Conservation (phyloP, 2,797 vertebrate species). For the Synanceia verrucosa region DNA sequence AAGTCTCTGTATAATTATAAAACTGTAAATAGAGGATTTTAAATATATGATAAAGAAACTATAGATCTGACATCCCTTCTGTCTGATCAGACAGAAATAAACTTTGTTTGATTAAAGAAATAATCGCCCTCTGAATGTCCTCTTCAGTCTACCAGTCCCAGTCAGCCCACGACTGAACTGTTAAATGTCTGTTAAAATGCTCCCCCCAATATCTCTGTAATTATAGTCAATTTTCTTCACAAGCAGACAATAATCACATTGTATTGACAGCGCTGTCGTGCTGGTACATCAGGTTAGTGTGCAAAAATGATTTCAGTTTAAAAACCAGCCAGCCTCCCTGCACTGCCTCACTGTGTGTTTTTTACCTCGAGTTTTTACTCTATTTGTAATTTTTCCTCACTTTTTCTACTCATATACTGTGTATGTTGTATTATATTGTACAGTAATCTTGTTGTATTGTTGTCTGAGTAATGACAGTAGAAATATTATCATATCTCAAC, state of each 20-base stretch:
- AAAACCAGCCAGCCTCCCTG: slow-evolving; percentile 26
- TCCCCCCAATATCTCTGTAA: slow-evolving; percentile 50
- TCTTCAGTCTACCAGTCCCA: slow-evolving; percentile 62
- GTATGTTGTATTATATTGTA: no score
- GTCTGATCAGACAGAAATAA: background rate
- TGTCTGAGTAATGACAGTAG: no score
- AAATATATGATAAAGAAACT: no score
- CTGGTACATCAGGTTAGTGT: slow-evolving; percentile 30
- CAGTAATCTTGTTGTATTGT: no score
- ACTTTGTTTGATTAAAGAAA: slow-evolving; percentile 32
- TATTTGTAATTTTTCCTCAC: no score
- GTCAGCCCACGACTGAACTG: slow-evolving; percentile 57
- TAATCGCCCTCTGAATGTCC: slow-evolving; percentile 4
- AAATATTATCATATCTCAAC: no score
- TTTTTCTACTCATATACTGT: no score
- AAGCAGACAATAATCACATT: slow-evolving; percentile 62
- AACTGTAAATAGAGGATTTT: background rate
- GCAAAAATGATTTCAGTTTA: slow-evolving; percentile 21
- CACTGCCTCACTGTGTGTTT: no score
- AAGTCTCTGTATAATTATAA: background rate
- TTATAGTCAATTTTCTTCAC: slow-evolving; percentile 61
- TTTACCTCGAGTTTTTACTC: no score
- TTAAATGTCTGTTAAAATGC: slow-evolving; percentile 66
- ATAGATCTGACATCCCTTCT: no score
- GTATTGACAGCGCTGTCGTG: slow-evolving; percentile 26